Conservation (phyloP, 2,888 invertebrate genomes). For the Rosalia funebris region DNA sequence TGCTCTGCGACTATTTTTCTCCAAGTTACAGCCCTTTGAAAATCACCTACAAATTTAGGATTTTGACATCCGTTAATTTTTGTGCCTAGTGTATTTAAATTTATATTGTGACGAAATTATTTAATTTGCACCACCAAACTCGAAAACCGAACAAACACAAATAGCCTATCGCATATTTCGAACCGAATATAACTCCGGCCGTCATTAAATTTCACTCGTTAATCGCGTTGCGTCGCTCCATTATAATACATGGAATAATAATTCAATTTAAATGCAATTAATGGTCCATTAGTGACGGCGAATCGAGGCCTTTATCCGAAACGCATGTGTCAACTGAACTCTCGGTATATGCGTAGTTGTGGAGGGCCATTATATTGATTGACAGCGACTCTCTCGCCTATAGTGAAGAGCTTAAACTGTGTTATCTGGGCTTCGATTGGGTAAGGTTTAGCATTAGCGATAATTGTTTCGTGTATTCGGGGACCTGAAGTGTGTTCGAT, state of each 20-base stretch:
- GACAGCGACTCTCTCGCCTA: constrained; percentile 28
- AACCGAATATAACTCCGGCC: too few species aligned
- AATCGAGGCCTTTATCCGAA: neutral
- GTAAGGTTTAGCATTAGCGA: constrained; percentile 10
- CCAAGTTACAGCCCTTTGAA: too few species aligned
- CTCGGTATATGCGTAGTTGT: constrained; percentile 34
- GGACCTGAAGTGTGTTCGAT: neutral
- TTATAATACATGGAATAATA: neutral
- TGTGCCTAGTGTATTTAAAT: too few species aligned
- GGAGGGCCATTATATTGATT: constrained; percentile 36
- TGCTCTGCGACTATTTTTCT: too few species aligned
- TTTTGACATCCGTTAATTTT: too few species aligned
- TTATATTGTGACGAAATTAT: too few species aligned
- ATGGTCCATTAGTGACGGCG: constrained; percentile 1
- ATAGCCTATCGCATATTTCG: too few species aligned
- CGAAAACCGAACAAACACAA: too few species aligned
- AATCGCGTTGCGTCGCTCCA: neutral
- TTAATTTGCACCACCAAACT: too few species aligned
- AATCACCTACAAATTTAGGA: too few species aligned
- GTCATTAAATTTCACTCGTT: neutral
- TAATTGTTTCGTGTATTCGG: neutral
- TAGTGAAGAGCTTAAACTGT: constrained; percentile 12
- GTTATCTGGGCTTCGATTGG: constrained; percentile 11
- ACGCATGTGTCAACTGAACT: constrained; percentile 23
- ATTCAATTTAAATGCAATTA: neutral